phyloP scores from a whole-genome alignment of 2,797 vertebrate genomes.

The Glossophaga mutica region DNA sequence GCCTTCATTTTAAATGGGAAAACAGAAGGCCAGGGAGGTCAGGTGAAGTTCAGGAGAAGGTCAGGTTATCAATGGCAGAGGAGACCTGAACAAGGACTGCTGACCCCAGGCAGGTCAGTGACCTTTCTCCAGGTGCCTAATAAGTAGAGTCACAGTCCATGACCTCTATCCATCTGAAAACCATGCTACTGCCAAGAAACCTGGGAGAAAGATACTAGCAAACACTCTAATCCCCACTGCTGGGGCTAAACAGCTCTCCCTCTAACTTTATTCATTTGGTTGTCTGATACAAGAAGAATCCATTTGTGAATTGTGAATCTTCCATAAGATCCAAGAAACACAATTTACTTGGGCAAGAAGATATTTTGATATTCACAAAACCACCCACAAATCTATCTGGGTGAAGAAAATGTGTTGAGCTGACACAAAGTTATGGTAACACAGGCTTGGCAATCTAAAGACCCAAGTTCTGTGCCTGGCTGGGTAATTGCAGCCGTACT shows the following conservation, averaged over 20 bases:
- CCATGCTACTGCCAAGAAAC: neutral
- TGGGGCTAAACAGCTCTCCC: neutral
- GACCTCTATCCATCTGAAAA: neutral
- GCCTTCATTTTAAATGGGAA: neutral
- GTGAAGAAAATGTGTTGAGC: slow-evolving; percentile 36
- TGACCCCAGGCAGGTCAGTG: neutral
- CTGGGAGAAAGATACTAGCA: neutral
- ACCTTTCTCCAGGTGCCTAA: neutral
- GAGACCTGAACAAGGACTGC: neutral
- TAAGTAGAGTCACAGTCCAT: neutral
- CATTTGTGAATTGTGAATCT: neutral
- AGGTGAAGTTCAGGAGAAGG: neutral
- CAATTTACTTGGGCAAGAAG: slow-evolving; percentile 50
- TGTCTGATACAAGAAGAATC: slow-evolving; percentile 12
- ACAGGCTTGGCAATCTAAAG: neutral
- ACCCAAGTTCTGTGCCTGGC: neutral
- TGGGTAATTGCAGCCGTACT: neutral
- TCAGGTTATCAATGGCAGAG: neutral
- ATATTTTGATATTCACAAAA: slow-evolving; percentile 55
- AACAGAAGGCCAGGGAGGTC: neutral
- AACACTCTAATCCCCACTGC: neutral
- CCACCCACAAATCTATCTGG: slow-evolving; percentile 43
- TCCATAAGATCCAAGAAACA: slow-evolving; percentile 17
- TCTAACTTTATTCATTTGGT: neutral
- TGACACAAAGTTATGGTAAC: neutral